Evolutionary conservation across 2,888 invertebrate species (phyloP).

Genomic region (Blastobasis lacticolella): DNA sequence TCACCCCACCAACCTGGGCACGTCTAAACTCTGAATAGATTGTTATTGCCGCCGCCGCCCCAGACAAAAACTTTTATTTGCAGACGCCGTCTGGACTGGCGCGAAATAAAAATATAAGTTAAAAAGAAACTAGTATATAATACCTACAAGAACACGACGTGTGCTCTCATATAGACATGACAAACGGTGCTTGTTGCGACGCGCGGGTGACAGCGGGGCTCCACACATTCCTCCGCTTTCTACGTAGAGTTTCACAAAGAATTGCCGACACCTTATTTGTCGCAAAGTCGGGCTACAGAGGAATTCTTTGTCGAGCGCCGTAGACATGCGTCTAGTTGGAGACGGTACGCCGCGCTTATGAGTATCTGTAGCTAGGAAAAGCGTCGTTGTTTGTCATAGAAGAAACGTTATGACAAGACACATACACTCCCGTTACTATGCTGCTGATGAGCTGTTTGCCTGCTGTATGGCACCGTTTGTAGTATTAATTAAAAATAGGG

Average conservation of each 20-base stretch:
- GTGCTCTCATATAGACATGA: neutral
- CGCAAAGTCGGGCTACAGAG: conserved; percentile 10
- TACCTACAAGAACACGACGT: neutral
- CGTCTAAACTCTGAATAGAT: conserved; percentile 3
- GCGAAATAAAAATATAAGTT: neutral
- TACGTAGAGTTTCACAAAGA: neutral
- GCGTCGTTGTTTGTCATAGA: no score
- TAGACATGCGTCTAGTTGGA: neutral
- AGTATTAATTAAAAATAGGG: no score
- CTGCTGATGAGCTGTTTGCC: no score
- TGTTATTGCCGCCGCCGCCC: neutral
- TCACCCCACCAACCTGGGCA: neutral
- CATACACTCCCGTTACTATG: no score
- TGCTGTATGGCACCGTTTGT: no score
- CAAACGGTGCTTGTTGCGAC: neutral
- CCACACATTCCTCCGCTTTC: neutral
- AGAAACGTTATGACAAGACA: no score
- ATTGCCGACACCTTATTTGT: conserved; percentile 15
- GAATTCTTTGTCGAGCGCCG: conserved; percentile 11
- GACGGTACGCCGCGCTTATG: no score
- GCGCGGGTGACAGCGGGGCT: neutral
- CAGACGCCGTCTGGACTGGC: neutral
- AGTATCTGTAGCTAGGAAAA: no score
- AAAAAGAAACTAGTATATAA: neutral
- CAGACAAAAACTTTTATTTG: neutral